Conservation (phyloP, 2,113 vertebrate genomes). For the Thryonomys swinderianus region DNA sequence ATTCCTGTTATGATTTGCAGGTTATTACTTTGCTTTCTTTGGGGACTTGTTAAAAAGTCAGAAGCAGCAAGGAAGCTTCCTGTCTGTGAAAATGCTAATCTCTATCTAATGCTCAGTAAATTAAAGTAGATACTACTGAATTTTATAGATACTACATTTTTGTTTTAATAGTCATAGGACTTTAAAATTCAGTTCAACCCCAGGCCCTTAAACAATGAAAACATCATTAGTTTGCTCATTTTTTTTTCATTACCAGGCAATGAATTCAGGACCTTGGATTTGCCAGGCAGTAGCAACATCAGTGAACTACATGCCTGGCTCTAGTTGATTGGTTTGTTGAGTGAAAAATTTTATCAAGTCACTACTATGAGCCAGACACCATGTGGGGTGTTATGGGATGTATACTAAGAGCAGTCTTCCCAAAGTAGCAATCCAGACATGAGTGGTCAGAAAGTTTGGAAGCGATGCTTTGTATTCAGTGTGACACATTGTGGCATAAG, state of each 20-base stretch:
- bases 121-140: not conserved
- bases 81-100: not conserved
- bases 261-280: too few species aligned
- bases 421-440: not conserved
- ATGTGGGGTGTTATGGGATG: not conserved
- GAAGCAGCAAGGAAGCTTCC: not conserved
- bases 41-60: not conserved
- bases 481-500: not conserved
- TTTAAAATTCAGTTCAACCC: slow-evolving; percentile 31
- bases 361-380: not conserved
- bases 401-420: not conserved
- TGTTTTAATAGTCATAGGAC: not conserved
- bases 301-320: too few species aligned
- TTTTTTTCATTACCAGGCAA: too few species aligned
- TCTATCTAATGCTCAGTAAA: not conserved
- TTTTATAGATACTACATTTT: not conserved
- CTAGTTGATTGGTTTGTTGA: not conserved
- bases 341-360: not conserved
- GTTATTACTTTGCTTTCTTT: slow-evolving; percentile 16
- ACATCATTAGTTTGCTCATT: not conserved
- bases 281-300: too few species aligned
- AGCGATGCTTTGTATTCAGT: not conserved
- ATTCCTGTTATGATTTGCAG: not conserved
- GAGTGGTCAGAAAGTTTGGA: not conserved
- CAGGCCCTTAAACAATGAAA: not conserved